These are phyloP conservation scores for Lucilia cuprina DNA, from an alignment of 1,140 invertebrate genomes.

Conservation along the genomic window DNA sequence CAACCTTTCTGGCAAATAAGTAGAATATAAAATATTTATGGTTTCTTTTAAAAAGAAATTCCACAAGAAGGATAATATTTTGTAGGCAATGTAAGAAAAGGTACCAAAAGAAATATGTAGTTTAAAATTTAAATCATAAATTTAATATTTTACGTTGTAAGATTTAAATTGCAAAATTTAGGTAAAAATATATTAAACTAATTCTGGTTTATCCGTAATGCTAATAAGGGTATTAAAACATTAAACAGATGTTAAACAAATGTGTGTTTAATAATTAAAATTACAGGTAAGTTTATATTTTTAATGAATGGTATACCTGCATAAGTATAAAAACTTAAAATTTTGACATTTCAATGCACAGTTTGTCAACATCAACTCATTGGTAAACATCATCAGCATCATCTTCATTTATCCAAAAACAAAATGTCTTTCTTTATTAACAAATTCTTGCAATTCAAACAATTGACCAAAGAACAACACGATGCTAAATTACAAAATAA, in stretches of 20 bases:
- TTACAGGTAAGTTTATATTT: not conserved
- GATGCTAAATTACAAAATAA: not conserved
- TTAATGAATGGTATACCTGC: not conserved
- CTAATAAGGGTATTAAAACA: not conserved
- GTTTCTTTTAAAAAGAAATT: too few relatives aligned
- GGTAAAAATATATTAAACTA: not conserved
- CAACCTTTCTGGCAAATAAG: too few relatives aligned
- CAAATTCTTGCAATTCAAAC: conserved; percentile 21
- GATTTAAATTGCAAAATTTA: not conserved
- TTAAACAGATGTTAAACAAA: not conserved
- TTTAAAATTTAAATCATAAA: too few relatives aligned
- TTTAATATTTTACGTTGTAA: too few relatives aligned
- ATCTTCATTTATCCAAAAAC: not conserved
- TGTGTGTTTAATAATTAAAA: not conserved
- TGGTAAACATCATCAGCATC: not conserved
- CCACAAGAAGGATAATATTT: too few relatives aligned
- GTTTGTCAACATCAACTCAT: not conserved
- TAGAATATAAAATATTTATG: too few relatives aligned
- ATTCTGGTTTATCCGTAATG: not conserved
- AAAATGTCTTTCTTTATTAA: conserved; percentile 11
- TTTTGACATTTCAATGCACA: not conserved
- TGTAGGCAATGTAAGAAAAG: too few relatives aligned
- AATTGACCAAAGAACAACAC: not conserved
- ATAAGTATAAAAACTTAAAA: not conserved
- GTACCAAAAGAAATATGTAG: too few relatives aligned